Conservation (phyloP, 2,113 vertebrate species). For the Pollimyrus isidori region DNA sequence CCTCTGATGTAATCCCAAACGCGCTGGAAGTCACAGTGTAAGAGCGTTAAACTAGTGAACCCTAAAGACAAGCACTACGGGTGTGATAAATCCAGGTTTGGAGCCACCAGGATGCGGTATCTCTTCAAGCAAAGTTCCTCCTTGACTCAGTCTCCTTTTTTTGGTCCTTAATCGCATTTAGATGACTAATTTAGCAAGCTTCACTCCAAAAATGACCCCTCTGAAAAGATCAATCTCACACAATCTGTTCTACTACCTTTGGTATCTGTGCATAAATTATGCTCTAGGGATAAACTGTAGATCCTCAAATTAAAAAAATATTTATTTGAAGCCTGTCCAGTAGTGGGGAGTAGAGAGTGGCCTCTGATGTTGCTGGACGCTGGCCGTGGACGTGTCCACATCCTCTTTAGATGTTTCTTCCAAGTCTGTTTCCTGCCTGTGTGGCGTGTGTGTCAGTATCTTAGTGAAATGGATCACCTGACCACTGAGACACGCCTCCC, state of each 20-base stretch:
- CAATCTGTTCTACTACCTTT: conserved; percentile 6
- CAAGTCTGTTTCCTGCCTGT: background rate
- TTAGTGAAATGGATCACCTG: background rate
- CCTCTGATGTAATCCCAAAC: conserved; percentile 21
- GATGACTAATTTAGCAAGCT: background rate
- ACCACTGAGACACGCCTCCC: background rate
- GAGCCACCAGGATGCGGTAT: background rate
- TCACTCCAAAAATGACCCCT: background rate
- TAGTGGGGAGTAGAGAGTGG: background rate
- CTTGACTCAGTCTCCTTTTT: background rate
- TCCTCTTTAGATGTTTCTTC: background rate
- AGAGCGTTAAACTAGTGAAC: background rate
- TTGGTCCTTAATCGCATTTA: conserved; percentile 4
- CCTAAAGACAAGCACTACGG: background rate
- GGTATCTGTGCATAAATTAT: conserved; percentile 6
- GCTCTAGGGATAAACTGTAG: background rate
- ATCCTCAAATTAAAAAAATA: conserved; percentile 3
- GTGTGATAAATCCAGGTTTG: background rate
- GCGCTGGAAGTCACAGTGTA: conserved; percentile 9
- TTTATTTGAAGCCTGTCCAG: background rate
- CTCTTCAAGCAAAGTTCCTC: conserved; percentile 3
- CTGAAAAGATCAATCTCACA: background rate
- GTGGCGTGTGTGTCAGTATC: background rate
- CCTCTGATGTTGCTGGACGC: background rate
- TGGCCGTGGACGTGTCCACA: background rate